These are phyloP conservation scores for Incurvaria masculella DNA, from an alignment of 2,888 invertebrate genomes.

Conservation along the genomic window DNA sequence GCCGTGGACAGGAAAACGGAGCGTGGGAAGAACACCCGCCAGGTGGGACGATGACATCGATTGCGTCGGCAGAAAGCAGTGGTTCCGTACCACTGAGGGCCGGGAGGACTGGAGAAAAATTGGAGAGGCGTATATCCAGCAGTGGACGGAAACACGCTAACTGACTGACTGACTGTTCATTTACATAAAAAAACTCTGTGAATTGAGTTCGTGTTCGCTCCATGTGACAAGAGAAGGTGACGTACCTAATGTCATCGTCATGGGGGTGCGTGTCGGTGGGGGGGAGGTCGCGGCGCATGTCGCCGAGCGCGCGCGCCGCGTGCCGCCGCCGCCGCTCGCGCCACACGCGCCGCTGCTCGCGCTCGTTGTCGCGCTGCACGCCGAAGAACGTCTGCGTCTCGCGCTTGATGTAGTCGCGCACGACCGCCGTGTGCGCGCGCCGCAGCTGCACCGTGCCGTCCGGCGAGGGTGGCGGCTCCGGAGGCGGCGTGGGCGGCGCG, in stretches of 20 bases:
- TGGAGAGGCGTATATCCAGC: too few species aligned
- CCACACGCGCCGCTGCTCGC: constrained; percentile 73
- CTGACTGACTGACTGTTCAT: too few species aligned
- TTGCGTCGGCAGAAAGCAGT: too few species aligned
- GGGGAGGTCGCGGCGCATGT: constrained; percentile 57
- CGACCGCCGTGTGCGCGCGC: constrained; percentile 41
- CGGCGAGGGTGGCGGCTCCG: constrained; percentile 26
- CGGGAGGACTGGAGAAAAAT: too few species aligned
- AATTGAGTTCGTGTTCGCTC: not conserved
- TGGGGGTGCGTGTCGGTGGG: constrained; percentile 61
- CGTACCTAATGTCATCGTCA: constrained; percentile 52
- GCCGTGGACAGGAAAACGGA: too few species aligned
- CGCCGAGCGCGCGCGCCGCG: constrained; percentile 67
- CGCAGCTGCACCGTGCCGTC: constrained; percentile 44
- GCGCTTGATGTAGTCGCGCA: constrained; percentile 66
- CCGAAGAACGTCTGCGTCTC: constrained; percentile 86
- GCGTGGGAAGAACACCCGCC: too few species aligned
- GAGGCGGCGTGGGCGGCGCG: constrained; percentile 34
- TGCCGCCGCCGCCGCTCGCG: constrained; percentile 74
- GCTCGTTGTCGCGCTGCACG: constrained; percentile 74
- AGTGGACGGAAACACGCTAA: too few species aligned
- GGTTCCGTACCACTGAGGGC: too few species aligned
- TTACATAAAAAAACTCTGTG: not conserved
- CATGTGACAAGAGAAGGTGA: not conserved
- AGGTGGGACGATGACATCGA: not conserved